Evolutionary conservation across 2,113 vertebrate genomes (phyloP).

Genomic region (Eolophus roseicapilla): DNA sequence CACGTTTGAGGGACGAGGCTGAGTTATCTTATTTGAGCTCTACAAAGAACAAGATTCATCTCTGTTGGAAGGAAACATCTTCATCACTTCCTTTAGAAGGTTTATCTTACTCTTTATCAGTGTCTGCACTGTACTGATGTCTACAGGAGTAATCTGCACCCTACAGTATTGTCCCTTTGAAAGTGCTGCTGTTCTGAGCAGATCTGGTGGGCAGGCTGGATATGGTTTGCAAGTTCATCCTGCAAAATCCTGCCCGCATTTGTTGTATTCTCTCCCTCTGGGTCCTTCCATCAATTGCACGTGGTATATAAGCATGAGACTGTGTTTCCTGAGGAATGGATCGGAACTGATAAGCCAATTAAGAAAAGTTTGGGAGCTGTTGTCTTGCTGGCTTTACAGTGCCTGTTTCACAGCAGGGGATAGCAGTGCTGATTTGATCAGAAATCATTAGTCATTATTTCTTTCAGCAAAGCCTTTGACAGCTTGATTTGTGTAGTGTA

Average conservation of each 20-base stretch:
- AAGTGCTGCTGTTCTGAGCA: neutral
- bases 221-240: neutral
- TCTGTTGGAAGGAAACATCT: neutral
- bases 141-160: neutral
- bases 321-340: neutral
- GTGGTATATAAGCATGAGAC: neutral
- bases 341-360: neutral
- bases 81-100: neutral
- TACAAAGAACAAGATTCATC: neutral
- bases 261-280: neutral
- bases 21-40: neutral
- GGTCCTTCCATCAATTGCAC: neutral
- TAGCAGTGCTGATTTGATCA: neutral
- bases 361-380: neutral
- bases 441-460: constrained; percentile 36
- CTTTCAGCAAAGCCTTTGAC: constrained; percentile 4
- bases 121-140: neutral
- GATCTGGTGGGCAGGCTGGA: neutral
- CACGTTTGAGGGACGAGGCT: neutral
- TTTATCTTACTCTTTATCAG: neutral
- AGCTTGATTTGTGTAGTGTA: neutral
- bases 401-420: neutral
- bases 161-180: neutral
- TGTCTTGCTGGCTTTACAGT: neutral
- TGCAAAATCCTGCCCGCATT: neutral